A percentile compares a stretch with the other conserved stretches of the same genome.
phyloP scores from a whole-genome alignment of 2,113 vertebrate genomes.

The Dissostichus mawsoni region DNA sequence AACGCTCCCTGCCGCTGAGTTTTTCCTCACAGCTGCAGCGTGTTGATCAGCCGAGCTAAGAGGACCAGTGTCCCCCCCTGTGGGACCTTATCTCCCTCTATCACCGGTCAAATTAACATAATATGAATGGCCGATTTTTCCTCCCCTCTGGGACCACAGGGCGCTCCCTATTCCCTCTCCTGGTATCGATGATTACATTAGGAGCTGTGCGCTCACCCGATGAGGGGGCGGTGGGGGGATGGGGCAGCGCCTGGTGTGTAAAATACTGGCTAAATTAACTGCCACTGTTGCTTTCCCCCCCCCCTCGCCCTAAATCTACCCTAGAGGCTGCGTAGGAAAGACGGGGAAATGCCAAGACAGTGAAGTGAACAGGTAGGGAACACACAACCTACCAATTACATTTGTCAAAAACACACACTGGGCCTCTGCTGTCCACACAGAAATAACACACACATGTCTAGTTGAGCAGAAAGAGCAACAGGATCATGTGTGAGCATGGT shows the following conservation, averaged over 20 bases:
- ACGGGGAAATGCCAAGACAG: not conserved
- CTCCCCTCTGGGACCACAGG: constrained; percentile 47
- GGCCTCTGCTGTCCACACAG: not conserved
- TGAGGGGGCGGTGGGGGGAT: not conserved
- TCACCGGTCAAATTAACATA: constrained; percentile 75
- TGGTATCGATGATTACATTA: constrained; percentile 67
- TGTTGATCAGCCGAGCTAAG: constrained; percentile 58
- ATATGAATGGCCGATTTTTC: constrained; percentile 66
- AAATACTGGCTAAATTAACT: constrained; percentile 52
- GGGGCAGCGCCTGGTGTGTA: constrained; percentile 8
- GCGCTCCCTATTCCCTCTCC: constrained; percentile 45
- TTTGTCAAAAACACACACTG: not conserved
- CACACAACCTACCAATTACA: not conserved
- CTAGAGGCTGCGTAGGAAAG: not conserved
- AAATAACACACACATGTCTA: not conserved
- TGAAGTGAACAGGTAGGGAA: constrained; percentile 3
- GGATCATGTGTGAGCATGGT: constrained; percentile 1
- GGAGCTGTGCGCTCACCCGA: not conserved
- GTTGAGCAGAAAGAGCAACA: not conserved
- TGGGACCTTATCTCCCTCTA: constrained; percentile 72
- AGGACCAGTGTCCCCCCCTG: constrained; percentile 41
- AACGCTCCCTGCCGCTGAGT: constrained; percentile 1
- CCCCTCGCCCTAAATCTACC: constrained; percentile 4
- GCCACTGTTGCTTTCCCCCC: not conserved
- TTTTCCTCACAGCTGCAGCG: constrained; percentile 58